phyloP scores from a whole-genome alignment of 37 sponge, comb jelly and placozoan species.

The Crambe crambe region DNA sequence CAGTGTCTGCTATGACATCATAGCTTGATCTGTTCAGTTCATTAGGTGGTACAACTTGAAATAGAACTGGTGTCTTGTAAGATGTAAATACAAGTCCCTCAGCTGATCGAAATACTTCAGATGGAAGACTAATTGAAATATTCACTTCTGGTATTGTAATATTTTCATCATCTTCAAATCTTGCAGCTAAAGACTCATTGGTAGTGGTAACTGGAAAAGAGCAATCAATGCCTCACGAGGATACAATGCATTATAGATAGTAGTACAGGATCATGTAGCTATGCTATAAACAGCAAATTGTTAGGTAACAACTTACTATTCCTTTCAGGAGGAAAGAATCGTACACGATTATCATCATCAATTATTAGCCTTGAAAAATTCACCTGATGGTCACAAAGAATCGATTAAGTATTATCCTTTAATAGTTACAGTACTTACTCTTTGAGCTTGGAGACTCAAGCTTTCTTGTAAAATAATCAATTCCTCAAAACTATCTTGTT shows the following conservation, averaged over 20 bases:
- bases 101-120: background rate
- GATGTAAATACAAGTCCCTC: conserved; percentile 21
- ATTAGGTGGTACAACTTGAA: conserved; percentile 10
- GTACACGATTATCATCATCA: too few species aligned
- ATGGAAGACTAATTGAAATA: conserved; percentile 20
- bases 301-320: too few species aligned
- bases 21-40: background rate
- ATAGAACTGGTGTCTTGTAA: conserved; percentile 22
- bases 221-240: too few species aligned
- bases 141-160: background rate
- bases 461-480: conserved; percentile 2
- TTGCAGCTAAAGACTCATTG: too few species aligned
- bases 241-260: too few species aligned
- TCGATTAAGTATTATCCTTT: background rate
- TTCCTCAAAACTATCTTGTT: conserved; percentile 20
- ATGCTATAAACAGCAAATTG: too few species aligned
- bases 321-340: too few species aligned
- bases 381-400: background rate
- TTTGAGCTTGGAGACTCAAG: conserved; percentile 10
- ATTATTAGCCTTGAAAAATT: background rate
- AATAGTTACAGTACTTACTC: conserved; percentile 8
- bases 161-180: background rate
- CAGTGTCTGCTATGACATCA: conserved; percentile 11
- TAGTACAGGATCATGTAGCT: too few species aligned
- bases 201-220: too few species aligned